These are phyloP conservation scores for Nasonia vitripennis DNA, from an alignment of 1,140 invertebrate genomes.

Conservation along the genomic window DNA sequence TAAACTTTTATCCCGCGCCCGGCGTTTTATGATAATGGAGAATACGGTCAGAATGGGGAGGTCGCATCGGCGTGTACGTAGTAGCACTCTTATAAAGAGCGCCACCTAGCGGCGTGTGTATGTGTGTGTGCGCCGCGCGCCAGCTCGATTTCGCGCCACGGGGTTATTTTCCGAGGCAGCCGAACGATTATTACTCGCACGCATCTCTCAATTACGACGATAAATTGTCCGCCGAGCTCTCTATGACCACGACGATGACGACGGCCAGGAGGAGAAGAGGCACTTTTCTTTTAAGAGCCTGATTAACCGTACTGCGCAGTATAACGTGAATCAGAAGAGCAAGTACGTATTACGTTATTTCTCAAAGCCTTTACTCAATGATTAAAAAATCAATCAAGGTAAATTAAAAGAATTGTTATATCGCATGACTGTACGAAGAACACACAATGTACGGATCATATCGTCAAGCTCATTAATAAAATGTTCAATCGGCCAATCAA, in stretches of 20 bases:
- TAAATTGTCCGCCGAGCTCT: not conserved
- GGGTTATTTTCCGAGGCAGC: not conserved
- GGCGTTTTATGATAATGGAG: conserved; percentile 46
- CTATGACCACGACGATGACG: not conserved
- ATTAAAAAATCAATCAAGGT: not conserved
- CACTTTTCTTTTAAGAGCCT: not conserved
- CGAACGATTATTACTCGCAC: conserved; percentile 41
- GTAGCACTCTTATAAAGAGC: not conserved
- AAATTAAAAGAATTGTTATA: not conserved
- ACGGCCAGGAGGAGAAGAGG: not conserved
- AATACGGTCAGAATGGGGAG: conserved; percentile 37
- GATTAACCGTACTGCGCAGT: not conserved
- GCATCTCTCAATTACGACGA: conserved; percentile 36
- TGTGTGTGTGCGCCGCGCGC: too few species aligned
- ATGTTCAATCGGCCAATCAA: not conserved
- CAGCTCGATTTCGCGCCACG: not conserved
- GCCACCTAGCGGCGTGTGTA: not conserved
- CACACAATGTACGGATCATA: not conserved
- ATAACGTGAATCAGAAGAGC: not conserved
- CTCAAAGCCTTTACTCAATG: too few species aligned
- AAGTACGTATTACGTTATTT: not conserved
- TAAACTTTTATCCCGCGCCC: conserved; percentile 43
- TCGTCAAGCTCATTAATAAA: not conserved
- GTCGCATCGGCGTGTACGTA: not conserved
- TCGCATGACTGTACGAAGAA: too few species aligned